Base-by-base conservation (phyloP, 2,888 invertebrate species). In the Xestia rhomboidea region DNA sequence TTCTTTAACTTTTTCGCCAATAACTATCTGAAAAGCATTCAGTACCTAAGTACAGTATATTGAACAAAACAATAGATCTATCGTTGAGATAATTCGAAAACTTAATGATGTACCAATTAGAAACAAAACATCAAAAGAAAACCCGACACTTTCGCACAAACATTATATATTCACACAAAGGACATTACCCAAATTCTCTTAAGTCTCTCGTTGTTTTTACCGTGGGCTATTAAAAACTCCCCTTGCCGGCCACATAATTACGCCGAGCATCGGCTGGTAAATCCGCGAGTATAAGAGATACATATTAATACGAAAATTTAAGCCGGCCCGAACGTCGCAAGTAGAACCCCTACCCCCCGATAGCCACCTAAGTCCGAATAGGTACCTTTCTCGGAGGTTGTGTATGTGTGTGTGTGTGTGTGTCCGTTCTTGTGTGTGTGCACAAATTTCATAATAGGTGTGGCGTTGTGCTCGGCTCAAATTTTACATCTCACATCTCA, bases 301-400 rank as follows among this genome's bases (percentile, higher is more conserved):
- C 95, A 95, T 95, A 95, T 95, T 96, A 96, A 95, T 96, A 95
- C 94, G 95, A 93, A 94, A 95, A 95, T 96, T 95, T 95, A 95
- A 95, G 95, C 94, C 92, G 92, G 94, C 92, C 93, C 91, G 91
- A 93, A 92, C 93, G 93, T 94, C 93, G 94, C 94, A 95, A 95
- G 95, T 94, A 94, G 91, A 89, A 84, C 90, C 91, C 90, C 92
- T 92, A 90, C 93, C 94, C 90, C 86, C 92, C 92, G 88, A 92
- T 92, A 91, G 92, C 94, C 92, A 89, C 91, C 92, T 92, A 94
- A 94, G 96, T 96, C 96, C 96, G 95, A 94, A 92, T 92, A 91
- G 88, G 88, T 89, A 89, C 89, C 86, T 89, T 88, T 87, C 89
- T 88, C 88, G 82, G 81, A 80, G 75, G 64, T 67, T 70, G 68